These are phyloP conservation scores for Haemorhous mexicanus DNA, from an alignment of 2,113 vertebrate genomes.

Conservation along the genomic window DNA sequence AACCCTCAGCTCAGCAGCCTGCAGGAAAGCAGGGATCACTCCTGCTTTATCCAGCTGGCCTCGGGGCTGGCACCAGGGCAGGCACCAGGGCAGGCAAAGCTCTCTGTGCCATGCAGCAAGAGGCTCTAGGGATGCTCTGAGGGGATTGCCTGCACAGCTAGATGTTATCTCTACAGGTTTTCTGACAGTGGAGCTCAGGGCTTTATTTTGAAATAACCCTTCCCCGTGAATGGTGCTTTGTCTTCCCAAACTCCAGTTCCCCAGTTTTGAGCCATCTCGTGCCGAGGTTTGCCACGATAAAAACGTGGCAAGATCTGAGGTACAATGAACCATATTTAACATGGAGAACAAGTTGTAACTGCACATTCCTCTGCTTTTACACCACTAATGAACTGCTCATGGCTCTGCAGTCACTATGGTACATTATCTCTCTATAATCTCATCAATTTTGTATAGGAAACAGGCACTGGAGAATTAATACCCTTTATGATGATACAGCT, in stretches of 20 bases:
- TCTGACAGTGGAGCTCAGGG: background rate
- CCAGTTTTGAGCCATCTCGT: background rate
- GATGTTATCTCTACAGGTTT: background rate
- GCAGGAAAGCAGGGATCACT: background rate
- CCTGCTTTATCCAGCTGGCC: background rate
- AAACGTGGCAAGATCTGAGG: background rate
- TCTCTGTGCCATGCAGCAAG: background rate
- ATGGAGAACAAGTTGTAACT: background rate
- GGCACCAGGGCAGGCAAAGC: background rate
- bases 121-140: background rate
- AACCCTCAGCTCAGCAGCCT: background rate
- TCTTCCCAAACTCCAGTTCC: background rate
- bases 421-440: background rate
- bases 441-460: background rate
- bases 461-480: background rate
- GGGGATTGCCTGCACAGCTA: background rate
- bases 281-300: background rate
- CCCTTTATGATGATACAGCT: background rate
- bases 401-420: background rate
- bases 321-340: background rate
- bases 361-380: background rate
- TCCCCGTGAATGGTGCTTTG: background rate
- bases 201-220: background rate
- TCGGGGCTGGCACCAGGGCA: background rate
- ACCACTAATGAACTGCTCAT: background rate